A percentile compares a stretch with the other conserved stretches of the same genome.
These are phyloP conservation scores for Drosophila putrida DNA, from an alignment of 2,888 invertebrate genomes.

Conservation along the genomic window DNA sequence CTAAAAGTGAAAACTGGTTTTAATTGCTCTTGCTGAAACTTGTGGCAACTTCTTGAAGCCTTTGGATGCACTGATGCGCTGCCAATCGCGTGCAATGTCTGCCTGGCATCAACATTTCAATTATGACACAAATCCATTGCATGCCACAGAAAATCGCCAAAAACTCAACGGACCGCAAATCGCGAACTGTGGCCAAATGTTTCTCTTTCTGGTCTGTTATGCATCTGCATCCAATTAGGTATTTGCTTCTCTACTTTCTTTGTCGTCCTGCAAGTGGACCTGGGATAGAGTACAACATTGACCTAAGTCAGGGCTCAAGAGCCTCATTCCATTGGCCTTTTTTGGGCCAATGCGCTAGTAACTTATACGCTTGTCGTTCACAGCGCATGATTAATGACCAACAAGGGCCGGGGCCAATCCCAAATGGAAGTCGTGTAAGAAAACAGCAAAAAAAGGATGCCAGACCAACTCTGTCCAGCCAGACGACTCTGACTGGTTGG, in stretches of 20 bases:
- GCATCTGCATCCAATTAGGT: constrained; percentile 81
- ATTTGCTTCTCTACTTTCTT: constrained; percentile 46
- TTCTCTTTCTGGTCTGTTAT: constrained; percentile 47
- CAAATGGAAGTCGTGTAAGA: constrained; percentile 60
- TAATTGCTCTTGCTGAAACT: constrained; percentile 54
- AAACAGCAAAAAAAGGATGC: constrained; percentile 53
- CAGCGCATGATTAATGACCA: constrained; percentile 84
- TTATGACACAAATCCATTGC: constrained; percentile 79
- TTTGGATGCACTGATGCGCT: constrained; percentile 49
- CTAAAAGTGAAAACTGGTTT: constrained; percentile 78
- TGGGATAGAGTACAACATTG: constrained; percentile 17
- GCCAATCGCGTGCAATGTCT: constrained; percentile 63
- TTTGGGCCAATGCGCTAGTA: constrained; percentile 79
- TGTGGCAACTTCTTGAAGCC: constrained; percentile 9
- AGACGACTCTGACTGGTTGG: constrained; percentile 23
- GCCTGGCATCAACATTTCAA: constrained; percentile 61
- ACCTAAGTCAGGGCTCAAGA: constrained; percentile 48
- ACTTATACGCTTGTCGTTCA: constrained; percentile 80
- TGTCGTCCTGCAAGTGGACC: constrained; percentile 30
- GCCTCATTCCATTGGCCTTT: constrained; percentile 72
- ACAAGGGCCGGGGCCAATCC: constrained; percentile 81
- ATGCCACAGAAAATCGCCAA: constrained; percentile 60
- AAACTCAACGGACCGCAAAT: constrained; percentile 63
- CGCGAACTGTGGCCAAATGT: constrained; percentile 30
- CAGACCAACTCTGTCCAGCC: constrained; percentile 31